Evolutionary conservation across 1,140 invertebrate species (phyloP), one percentile per base, ranked within the genome.

Genomic region (Ips nitidus): DNA sequence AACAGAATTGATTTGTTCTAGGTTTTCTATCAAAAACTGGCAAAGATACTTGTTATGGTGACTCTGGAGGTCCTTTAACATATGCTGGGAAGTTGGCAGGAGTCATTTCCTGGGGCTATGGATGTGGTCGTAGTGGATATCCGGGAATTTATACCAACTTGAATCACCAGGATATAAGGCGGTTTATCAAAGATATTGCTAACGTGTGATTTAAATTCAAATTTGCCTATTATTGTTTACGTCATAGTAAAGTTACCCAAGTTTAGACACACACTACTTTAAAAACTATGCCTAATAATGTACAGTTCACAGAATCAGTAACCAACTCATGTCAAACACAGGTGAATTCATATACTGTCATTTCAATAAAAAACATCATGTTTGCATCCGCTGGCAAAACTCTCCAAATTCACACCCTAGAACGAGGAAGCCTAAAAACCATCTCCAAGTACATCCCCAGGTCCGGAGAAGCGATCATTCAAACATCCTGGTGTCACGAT

Each of bases 401-500:
- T 38, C 4, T 62, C 6, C 42, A 62, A 5, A 62, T 62, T 37
- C 50, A 62, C 40, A 7, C 59, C 8, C 50, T 62, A 38, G 59
- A 62, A 50, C 41, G 43, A 5, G 45, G 45, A 2, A 38, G 59
- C 40, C 38, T 62, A 36, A 62, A 62, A 38, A 22, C n/a, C 6
- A 41, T 62, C 2, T 69, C 59, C 52, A 42, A 55, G 7, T 62
- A 52, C 36, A 38, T 45, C 3, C 66, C 66, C 39, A 58, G 52
- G 39, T 36, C 37, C 6, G 40, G 41, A 8, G 39, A 40, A 8
- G 58, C 63, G 8, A 66, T 62, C 40, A 62, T 47, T n/a, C 41
- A 62, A 2, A 62, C 74, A 4, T 55, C 69, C 8, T 75, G 73
- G 73, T 72, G 73, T 52, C 72, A 75, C 43, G 74, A 75, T 52